These are phyloP conservation scores for Papilio glaucus DNA, from an alignment of 1,140 invertebrate genomes.

Conservation along the genomic window DNA sequence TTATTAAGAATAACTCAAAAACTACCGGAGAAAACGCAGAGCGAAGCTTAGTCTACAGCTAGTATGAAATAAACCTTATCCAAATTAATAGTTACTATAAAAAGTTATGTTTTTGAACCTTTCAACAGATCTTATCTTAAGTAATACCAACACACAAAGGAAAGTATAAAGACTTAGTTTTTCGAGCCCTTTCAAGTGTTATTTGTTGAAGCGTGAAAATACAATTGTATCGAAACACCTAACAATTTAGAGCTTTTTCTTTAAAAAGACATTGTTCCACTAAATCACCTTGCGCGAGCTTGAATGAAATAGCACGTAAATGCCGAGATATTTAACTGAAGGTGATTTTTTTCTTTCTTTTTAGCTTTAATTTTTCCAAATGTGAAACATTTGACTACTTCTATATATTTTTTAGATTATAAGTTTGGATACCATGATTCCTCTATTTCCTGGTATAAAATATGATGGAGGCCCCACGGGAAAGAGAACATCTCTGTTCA, in stretches of 20 bases:
- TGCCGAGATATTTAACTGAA: not conserved
- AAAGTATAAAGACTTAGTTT: not conserved
- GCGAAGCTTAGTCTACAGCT: too few relatives aligned
- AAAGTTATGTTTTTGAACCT: too few relatives aligned
- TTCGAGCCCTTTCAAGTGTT: not conserved
- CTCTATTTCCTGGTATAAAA: too few relatives aligned
- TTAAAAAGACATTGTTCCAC: not conserved
- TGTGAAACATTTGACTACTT: not conserved
- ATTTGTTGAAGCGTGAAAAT: conserved; percentile 11
- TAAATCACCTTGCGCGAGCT: not conserved
- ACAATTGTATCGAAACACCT: conserved; percentile 7
- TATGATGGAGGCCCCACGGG: too few relatives aligned
- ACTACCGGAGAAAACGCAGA: too few relatives aligned
- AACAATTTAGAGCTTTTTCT: conserved; percentile 14
- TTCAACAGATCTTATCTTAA: too few relatives aligned
- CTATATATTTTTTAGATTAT: too few relatives aligned
- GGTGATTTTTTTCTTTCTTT: not conserved
- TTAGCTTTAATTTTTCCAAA: not conserved
- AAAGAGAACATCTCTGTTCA: too few relatives aligned
- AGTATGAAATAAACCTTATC: too few relatives aligned
- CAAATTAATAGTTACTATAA: too few relatives aligned
- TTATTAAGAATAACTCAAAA: too few relatives aligned
- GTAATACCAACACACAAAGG: not conserved
- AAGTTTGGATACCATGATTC: too few relatives aligned
- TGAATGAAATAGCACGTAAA: not conserved